A percentile compares a stretch with the other conserved stretches of the same genome.
Conservation (phyloP, 2,113 vertebrate species). For the Salvelinus sp. region DNA sequence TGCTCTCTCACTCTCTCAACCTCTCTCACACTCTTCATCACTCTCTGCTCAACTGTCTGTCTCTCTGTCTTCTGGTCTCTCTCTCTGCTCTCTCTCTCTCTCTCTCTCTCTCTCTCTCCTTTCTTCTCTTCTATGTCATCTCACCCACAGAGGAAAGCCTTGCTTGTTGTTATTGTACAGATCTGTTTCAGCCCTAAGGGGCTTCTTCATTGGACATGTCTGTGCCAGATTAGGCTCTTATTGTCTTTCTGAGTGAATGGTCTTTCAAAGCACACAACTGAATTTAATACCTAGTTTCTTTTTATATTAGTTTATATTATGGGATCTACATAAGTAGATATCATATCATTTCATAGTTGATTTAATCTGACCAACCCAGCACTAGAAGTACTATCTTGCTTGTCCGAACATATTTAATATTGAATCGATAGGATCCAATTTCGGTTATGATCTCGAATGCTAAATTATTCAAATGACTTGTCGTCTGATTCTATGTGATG, state of each 20-base stretch:
- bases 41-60: no score
- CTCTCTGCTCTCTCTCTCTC: no score
- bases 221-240: neutral
- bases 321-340: neutral
- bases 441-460: slow-evolving; percentile 55
- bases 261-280: no score
- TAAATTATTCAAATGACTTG: slow-evolving; percentile 57
- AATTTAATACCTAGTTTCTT: neutral
- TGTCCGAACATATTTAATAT: slow-evolving; percentile 55
- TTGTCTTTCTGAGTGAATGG: neutral
- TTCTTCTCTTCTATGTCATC: neutral
- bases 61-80: no score
- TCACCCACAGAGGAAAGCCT: neutral
- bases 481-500: slow-evolving; percentile 52
- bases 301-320: neutral
- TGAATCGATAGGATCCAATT: slow-evolving; percentile 64
- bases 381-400: slow-evolving; percentile 14
- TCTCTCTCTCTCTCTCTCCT: no score
- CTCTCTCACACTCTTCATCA: no score
- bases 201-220: neutral
- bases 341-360: slow-evolving; percentile 27
- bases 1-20: no score
- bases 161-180: neutral
- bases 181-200: neutral
- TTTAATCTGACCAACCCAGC: slow-evolving; percentile 31